Evolutionary conservation across 2,797 vertebrate genomes (phyloP).

Genomic region (Acanthiza pusilla): DNA sequence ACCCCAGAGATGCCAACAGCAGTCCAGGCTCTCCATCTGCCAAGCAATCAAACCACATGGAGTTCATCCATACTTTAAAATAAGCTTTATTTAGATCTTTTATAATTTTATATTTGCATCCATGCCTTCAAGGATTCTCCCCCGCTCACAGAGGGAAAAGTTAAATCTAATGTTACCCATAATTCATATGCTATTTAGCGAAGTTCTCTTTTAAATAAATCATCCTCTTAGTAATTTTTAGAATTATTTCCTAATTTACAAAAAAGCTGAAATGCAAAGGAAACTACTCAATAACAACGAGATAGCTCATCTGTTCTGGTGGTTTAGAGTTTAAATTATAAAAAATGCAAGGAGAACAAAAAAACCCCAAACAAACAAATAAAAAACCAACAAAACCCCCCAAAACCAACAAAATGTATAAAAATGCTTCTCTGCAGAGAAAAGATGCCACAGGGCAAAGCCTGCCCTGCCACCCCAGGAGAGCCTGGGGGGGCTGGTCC

Average conservation of each 20-base stretch:
- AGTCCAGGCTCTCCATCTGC: background rate
- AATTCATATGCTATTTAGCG: slow-evolving; percentile 77
- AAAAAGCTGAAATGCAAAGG: slow-evolving; percentile 87
- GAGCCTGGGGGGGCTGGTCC: background rate
- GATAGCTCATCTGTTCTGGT: slow-evolving; percentile 40
- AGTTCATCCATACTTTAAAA: slow-evolving; percentile 90
- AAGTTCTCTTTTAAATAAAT: slow-evolving; percentile 90
- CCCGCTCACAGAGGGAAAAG: slow-evolving; percentile 62
- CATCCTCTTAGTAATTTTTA: slow-evolving; percentile 87
- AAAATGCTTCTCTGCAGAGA: slow-evolving; percentile 52
- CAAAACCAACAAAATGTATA: background rate
- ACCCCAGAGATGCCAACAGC: background rate
- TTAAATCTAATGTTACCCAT: slow-evolving; percentile 79
- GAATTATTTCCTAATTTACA: slow-evolving; percentile 87
- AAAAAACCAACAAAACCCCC: background rate
- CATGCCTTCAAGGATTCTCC: slow-evolving; percentile 87
- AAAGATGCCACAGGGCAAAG: background rate
- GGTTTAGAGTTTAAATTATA: slow-evolving; percentile 73
- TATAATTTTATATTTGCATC: slow-evolving; percentile 84
- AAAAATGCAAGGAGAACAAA: slow-evolving; percentile 55
- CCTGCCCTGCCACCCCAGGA: background rate
- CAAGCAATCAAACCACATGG: slow-evolving; percentile 48
- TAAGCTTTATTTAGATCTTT: slow-evolving; percentile 95
- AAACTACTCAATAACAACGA: slow-evolving; percentile 71
- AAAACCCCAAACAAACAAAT: background rate